Percentiles rank a stretch among this genome's conserved stretches.
These are phyloP conservation scores for Cryptotis parvus DNA, from an alignment of 2,113 vertebrate genomes.

Conservation along the genomic window DNA sequence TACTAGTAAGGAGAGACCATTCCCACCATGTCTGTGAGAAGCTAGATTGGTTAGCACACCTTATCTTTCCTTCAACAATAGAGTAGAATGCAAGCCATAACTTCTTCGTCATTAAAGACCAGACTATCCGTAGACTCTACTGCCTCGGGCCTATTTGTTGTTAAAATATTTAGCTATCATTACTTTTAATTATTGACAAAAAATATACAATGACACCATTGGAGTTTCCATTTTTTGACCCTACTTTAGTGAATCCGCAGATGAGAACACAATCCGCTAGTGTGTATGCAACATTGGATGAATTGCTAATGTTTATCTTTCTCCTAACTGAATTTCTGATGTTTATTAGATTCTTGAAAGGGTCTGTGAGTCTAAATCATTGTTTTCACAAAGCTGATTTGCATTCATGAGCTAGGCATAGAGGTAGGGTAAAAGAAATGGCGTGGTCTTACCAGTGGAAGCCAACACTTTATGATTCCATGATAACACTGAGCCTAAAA, in stretches of 20 bases:
- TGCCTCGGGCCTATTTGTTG: constrained; percentile 2
- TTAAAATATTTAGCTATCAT: constrained; percentile 42
- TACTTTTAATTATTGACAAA: constrained; percentile 56
- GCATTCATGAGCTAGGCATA: background rate
- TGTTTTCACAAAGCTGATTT: background rate
- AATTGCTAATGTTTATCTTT: constrained; percentile 10
- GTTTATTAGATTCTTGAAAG: constrained; percentile 53
- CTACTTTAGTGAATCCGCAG: background rate
- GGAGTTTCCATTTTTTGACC: background rate
- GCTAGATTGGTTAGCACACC: background rate
- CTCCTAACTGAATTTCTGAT: constrained; percentile 45
- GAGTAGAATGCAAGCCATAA: background rate
- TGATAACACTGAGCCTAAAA: constrained; percentile 20
- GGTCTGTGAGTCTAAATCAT: background rate
- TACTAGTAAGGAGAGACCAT: background rate
- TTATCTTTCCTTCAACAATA: background rate
- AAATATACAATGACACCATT: background rate
- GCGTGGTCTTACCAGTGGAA: constrained; percentile 23
- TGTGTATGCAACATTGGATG: constrained; percentile 1
- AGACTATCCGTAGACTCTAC: background rate
- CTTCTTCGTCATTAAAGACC: background rate
- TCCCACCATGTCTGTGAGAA: background rate
- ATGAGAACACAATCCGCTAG: constrained; percentile 37
- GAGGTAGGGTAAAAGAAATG: constrained; percentile 19
- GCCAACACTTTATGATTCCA: background rate